A percentile compares a stretch with the other conserved stretches of the same genome.
phyloP scores from a whole-genome alignment of 1,140 invertebrate genomes.

The Drosophila ficusphila region DNA sequence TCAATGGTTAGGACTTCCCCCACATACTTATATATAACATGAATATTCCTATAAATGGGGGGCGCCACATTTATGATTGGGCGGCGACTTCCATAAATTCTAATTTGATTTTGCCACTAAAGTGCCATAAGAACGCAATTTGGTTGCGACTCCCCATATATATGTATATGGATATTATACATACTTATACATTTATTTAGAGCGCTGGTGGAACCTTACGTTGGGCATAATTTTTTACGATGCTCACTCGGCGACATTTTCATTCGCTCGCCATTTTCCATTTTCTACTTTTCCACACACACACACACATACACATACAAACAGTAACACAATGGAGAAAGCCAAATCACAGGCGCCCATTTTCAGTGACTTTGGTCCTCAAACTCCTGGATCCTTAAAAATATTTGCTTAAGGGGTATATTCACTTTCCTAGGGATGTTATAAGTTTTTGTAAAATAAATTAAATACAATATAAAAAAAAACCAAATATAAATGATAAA shows the following conservation, averaged over 20 bases:
- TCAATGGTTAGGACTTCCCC: conserved; percentile 47
- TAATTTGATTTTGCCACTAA: conserved; percentile 83
- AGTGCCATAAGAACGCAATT: conserved; percentile 81
- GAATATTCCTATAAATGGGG: conserved; percentile 7
- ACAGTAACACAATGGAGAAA: conserved; percentile 42
- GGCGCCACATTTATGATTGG: conserved; percentile 73
- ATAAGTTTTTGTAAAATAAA: neutral
- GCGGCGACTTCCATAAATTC: conserved; percentile 78
- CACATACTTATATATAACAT: neutral
- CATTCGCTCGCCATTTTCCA: conserved; percentile 70
- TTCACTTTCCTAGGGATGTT: neutral
- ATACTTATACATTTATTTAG: conserved; percentile 13
- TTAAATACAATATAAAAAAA: neutral
- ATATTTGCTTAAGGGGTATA: conserved; percentile 4
- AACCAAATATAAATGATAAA: too few species aligned
- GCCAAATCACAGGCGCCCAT: conserved; percentile 79
- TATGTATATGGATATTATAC: too few species aligned
- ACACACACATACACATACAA: conserved; percentile 21
- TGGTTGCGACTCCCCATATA: conserved; percentile 17
- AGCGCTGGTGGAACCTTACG: conserved; percentile 49
- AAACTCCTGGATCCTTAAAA: conserved; percentile 16
- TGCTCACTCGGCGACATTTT: conserved; percentile 75
- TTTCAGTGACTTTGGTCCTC: conserved; percentile 45
- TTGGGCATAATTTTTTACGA: conserved; percentile 81
- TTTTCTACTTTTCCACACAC: conserved; percentile 61